phyloP scores from a whole-genome alignment of 1,140 invertebrate species.

The Eufriesea mexicana region DNA sequence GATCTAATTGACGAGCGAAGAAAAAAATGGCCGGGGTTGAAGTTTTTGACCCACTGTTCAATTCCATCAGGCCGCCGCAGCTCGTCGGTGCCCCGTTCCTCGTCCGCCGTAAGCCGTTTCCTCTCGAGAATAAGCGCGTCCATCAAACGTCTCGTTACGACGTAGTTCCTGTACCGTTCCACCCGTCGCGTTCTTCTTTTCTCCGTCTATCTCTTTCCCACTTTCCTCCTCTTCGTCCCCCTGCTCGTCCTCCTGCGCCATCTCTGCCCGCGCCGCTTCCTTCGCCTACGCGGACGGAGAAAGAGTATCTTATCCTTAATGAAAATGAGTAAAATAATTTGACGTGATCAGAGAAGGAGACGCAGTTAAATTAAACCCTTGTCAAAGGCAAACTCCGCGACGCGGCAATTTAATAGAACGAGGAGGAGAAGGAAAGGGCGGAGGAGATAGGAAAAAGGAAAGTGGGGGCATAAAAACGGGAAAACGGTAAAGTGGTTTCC shows the following conservation, averaged over 20 bases:
- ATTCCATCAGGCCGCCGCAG: conserved; percentile 67
- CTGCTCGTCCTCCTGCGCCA: background rate
- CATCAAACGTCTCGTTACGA: conserved; percentile 80
- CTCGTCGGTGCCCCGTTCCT: background rate
- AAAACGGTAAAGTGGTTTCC: conserved; percentile 22
- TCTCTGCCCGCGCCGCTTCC: background rate
- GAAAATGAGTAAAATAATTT: conserved; percentile 75
- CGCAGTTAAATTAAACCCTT: conserved; percentile 45
- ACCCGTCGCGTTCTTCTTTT: conserved; percentile 60
- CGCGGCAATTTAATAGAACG: conserved; percentile 39
- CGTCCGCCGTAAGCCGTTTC: conserved; percentile 51
- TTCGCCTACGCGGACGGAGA: background rate
- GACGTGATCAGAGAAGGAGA: conserved; percentile 51
- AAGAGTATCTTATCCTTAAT: conserved; percentile 70
- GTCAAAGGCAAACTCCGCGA: conserved; percentile 32
- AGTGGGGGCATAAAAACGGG: background rate
- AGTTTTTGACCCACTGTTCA: conserved; percentile 72
- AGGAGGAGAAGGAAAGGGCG: background rate
- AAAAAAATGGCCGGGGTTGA: conserved; percentile 45
- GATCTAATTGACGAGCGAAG: conserved; percentile 57
- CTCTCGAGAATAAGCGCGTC: conserved; percentile 79
- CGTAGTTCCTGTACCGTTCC: conserved; percentile 55
- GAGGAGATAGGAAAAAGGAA: background rate
- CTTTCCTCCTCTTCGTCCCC: background rate
- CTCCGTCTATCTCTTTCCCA: background rate